Percentiles rank a stretch among this genome's conserved stretches.
These are phyloP conservation scores for Xylophagus ater DNA, from an alignment of 2,888 invertebrate genomes.

Conservation along the genomic window DNA sequence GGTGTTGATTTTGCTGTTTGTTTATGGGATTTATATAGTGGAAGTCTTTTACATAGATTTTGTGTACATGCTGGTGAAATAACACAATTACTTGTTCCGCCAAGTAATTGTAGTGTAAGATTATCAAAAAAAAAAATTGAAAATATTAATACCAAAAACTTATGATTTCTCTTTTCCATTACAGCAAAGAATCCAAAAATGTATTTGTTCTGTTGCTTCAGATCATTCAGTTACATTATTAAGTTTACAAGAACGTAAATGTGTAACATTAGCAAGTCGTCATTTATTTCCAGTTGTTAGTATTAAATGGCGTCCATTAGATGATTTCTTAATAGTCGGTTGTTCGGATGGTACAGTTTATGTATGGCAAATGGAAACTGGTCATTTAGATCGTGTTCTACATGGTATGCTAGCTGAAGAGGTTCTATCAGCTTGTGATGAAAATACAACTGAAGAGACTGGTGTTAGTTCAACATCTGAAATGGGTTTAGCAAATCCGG, in stretches of 20 bases:
- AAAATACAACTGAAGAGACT: constrained; percentile 53
- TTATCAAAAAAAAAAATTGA: constrained; percentile 2
- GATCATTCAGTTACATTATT: constrained; percentile 95
- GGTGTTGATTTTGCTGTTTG: constrained; percentile 95
- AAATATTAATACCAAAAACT: not conserved
- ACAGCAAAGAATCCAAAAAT: constrained; percentile 82
- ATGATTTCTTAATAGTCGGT: constrained; percentile 95
- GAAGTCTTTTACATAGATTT: constrained; percentile 82
- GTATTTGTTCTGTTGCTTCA: constrained; percentile 91
- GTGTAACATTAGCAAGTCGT: constrained; percentile 74
- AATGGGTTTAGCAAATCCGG: constrained; percentile 78
- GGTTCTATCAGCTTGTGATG: constrained; percentile 89
- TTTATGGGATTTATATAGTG: constrained; percentile 89
- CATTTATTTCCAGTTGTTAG: constrained; percentile 93
- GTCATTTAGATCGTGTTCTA: constrained; percentile 88
- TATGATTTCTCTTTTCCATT: not conserved
- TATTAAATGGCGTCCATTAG: constrained; percentile 93
- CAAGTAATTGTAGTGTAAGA: constrained; percentile 76
- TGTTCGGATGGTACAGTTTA: constrained; percentile 97
- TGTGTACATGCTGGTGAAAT: constrained; percentile 98
- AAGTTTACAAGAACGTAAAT: constrained; percentile 78
- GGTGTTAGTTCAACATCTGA: constrained; percentile 46
- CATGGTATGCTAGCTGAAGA: constrained; percentile 95
- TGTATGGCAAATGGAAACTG: constrained; percentile 99
- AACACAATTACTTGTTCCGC: constrained; percentile 86